A percentile compares a stretch with the other conserved stretches of the same genome.
Evolutionary conservation across 2,797 vertebrate genomes (phyloP).

Genomic region (Spheniscus humboldti): DNA sequence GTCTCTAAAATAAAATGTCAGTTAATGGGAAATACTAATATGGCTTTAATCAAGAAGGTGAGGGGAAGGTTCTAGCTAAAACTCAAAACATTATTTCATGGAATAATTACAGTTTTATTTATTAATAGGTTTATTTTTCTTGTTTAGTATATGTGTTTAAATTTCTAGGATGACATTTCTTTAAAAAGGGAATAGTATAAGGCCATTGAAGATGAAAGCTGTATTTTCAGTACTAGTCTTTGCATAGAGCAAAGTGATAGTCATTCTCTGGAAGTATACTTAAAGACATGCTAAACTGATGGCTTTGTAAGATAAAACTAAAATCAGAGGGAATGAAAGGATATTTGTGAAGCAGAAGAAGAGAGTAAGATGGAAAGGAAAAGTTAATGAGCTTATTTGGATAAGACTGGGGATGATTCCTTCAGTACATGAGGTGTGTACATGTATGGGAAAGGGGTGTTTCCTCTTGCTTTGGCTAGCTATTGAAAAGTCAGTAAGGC

Average conservation of each 20-base stretch:
- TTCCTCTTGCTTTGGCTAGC: neutral
- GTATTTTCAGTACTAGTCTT: neutral
- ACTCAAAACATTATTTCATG: neutral
- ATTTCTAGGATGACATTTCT: neutral
- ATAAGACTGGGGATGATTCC: neutral
- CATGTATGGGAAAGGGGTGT: neutral
- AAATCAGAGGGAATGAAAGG: neutral
- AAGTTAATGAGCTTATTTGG: neutral
- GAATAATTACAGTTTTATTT: neutral
- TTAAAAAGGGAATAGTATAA: neutral
- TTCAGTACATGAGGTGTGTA: neutral
- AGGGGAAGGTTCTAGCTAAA: neutral
- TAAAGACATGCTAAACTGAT: neutral
- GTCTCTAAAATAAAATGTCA: neutral
- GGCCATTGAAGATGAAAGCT: neutral
- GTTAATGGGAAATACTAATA: neutral
- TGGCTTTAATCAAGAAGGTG: neutral
- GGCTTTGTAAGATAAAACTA: slow-evolving; percentile 5
- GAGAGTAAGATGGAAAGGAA: neutral
- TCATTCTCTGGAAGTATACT: neutral
- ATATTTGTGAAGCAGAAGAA: neutral
- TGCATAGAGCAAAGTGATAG: neutral
- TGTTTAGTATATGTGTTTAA: neutral
- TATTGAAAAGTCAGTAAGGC: neutral
- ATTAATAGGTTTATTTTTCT: neutral